These are phyloP conservation scores for Tetranychus urticae DNA, from an alignment of 1,140 invertebrate genomes.

Conservation along the genomic window DNA sequence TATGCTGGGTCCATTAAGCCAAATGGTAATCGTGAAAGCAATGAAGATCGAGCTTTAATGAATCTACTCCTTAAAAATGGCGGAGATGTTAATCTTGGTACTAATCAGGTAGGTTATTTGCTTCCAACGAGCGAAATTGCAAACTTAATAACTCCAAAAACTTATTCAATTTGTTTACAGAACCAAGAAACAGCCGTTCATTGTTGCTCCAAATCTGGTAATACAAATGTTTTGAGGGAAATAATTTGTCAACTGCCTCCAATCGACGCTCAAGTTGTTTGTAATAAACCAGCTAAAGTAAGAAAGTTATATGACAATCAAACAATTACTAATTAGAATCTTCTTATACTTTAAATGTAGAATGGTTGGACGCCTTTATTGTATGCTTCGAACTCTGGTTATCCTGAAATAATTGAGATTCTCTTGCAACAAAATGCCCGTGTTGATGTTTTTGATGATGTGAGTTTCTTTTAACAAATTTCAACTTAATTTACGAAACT, in stretches of 20 bases:
- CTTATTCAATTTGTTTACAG: slow-evolving; percentile 20
- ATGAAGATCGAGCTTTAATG: slow-evolving; percentile 72
- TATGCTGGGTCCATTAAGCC: slow-evolving; percentile 29
- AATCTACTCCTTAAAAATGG: slow-evolving; percentile 63
- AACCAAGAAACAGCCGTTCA: slow-evolving; percentile 82
- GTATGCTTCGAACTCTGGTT: slow-evolving; percentile 46
- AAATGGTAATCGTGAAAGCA: slow-evolving; percentile 28
- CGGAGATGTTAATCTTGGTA: slow-evolving; percentile 59
- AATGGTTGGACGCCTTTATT: slow-evolving; percentile 84
- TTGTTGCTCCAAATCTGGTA: slow-evolving; percentile 75
- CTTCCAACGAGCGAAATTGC: background rate
- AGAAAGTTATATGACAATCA: background rate
- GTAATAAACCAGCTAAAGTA: slow-evolving; percentile 64
- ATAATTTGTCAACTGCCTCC: slow-evolving; percentile 70
- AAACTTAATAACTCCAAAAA: background rate
- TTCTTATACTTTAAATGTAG: slow-evolving; percentile 14
- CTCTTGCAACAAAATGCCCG: slow-evolving; percentile 49
- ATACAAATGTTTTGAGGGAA: slow-evolving; percentile 76
- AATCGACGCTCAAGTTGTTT: slow-evolving; percentile 62
- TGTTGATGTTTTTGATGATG: slow-evolving; percentile 93
- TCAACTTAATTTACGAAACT: background rate
- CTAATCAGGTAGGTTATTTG: slow-evolving; percentile 18
- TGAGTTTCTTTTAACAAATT: slow-evolving; percentile 19
- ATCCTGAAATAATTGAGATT: slow-evolving; percentile 30
- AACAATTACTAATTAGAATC: background rate